Evolutionary conservation across 2,113 vertebrate genomes (phyloP), one percentile per base, ranked within the genome.

Genomic region (Gnathonemus echidnorhynchus): DNA sequence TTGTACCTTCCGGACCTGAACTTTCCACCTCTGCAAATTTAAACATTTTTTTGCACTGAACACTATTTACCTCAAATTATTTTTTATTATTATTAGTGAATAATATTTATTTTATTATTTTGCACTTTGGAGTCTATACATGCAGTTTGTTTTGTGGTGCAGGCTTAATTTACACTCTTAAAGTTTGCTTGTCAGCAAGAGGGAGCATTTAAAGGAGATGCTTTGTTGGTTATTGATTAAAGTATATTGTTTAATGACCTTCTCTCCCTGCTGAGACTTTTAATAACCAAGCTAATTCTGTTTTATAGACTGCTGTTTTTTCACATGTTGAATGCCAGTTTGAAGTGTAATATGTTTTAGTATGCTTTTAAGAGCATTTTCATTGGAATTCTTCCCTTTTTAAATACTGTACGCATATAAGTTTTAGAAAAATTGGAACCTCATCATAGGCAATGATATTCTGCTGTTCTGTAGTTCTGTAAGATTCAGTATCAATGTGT

Each of bases 281-380:
- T 80, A 89, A 77, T 89, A 89, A 88, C 39, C 62, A 49, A 70
- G 42, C 45, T 74, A 89, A 77, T 88, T 77, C 39, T 88, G 58
- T 87, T 56, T 31, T 89, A 56, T 88, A 62, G 50, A 49, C 66
- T 74, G 27, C 9, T 74, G 10, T 88, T 70, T 66, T 88, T 88
- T 70, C 17, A 42, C n/a, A 24, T 66, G 39, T 31, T 74, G 62
- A 46, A 48, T 74, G 39, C 45, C 46, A 49, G 42, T 77, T 89
- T 49, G 42, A 50, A 89, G 66, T 80, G 42, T 89, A 27, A 77
- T 77, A 8, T 0, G 35, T 35, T 31, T 48, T 39, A 15, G 48
- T 27, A 19, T 74, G 46, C 66, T 80, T 77, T 89, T 66, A 89
- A 77, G 62, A 52, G 42, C 46, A 77, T 31, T 70, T 70, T 35